These are phyloP conservation scores for Phyllopteryx taeniolatus DNA, from an alignment of 2,113 vertebrate genomes.

Conservation along the genomic window DNA sequence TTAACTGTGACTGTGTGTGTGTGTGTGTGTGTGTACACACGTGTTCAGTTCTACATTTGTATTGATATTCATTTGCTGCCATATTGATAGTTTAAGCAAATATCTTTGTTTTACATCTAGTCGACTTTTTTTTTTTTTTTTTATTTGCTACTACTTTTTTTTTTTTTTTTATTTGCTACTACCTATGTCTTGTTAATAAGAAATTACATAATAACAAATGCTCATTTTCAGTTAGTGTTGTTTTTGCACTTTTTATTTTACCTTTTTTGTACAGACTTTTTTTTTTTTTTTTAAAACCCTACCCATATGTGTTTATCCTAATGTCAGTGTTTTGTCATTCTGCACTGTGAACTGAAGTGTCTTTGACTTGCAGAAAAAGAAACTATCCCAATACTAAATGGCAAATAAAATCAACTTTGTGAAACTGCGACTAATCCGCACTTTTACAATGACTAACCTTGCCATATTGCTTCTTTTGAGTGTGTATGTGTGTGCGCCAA, in stretches of 20 bases:
- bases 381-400: constrained; percentile 69
- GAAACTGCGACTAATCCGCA: constrained; percentile 75
- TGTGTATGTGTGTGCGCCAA: constrained; percentile 8
- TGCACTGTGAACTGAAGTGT: constrained; percentile 74
- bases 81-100: constrained; percentile 73
- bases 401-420: constrained; percentile 74
- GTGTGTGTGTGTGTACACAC: constrained; percentile 10
- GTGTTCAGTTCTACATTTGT: constrained; percentile 60
- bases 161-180: constrained; percentile 67
- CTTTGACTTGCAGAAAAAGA: constrained; percentile 64
- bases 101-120: constrained; percentile 66
- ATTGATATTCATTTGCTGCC: constrained; percentile 73
- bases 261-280: constrained; percentile 51
- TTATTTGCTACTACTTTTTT: constrained; percentile 70
- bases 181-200: constrained; percentile 59
- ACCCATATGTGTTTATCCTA: constrained; percentile 66
- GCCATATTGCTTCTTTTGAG: constrained; percentile 58
- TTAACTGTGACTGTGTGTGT: constrained; percentile 67
- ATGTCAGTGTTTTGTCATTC: constrained; percentile 69
- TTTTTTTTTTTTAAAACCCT: constrained; percentile 47
- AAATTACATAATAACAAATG: constrained; percentile 60
- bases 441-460: constrained; percentile 72
- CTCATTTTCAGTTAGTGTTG: constrained; percentile 63
- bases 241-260: constrained; percentile 71
- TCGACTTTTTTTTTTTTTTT: constrained; percentile 53